Percentiles rank a stretch among this genome's conserved stretches.
These are phyloP conservation scores for Cloeon dipterum DNA, from an alignment of 2,888 invertebrate genomes.

Conservation along the genomic window DNA sequence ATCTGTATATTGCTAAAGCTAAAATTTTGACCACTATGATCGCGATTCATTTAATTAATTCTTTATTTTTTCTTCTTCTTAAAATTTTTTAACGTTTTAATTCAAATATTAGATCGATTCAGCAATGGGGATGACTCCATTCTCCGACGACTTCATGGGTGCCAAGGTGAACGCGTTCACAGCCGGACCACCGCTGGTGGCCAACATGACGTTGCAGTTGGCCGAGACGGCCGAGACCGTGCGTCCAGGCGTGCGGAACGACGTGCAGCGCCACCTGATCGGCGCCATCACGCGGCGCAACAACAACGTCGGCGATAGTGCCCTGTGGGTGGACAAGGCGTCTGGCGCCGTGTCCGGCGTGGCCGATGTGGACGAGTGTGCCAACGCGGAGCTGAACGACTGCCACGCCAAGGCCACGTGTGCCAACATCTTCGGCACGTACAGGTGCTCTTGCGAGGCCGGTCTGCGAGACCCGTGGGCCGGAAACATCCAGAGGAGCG, in stretches of 20 bases:
- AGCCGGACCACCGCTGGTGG: constrained; percentile 49
- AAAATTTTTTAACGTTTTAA: too few species aligned
- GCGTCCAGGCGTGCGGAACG: constrained; percentile 39
- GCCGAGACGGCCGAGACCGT: constrained; percentile 52
- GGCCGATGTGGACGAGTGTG: constrained; percentile 67
- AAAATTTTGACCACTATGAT: too few species aligned
- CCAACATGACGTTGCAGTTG: constrained; percentile 62
- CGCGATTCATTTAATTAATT: too few species aligned
- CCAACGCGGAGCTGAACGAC: constrained; percentile 58
- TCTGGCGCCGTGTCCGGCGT: constrained; percentile 55
- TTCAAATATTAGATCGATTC: constrained; percentile 84
- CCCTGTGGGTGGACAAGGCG: constrained; percentile 60
- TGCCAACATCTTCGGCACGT: constrained; percentile 64
- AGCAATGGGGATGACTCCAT: constrained; percentile 79
- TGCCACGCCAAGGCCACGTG: constrained; percentile 59
- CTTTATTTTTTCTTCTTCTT: constrained; percentile 9
- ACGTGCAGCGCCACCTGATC: constrained; percentile 61
- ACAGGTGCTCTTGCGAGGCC: constrained; percentile 47
- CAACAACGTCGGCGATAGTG: constrained; percentile 74
- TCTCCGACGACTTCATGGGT: constrained; percentile 66
- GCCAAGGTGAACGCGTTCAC: constrained; percentile 54
- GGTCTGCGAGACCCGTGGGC: constrained; percentile 54
- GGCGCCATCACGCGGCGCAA: constrained; percentile 61
- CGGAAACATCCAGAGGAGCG: constrained; percentile 38
- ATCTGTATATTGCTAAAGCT: too few species aligned